phyloP scores from a whole-genome alignment of 2,888 invertebrate genomes.

The Tachina fera region DNA sequence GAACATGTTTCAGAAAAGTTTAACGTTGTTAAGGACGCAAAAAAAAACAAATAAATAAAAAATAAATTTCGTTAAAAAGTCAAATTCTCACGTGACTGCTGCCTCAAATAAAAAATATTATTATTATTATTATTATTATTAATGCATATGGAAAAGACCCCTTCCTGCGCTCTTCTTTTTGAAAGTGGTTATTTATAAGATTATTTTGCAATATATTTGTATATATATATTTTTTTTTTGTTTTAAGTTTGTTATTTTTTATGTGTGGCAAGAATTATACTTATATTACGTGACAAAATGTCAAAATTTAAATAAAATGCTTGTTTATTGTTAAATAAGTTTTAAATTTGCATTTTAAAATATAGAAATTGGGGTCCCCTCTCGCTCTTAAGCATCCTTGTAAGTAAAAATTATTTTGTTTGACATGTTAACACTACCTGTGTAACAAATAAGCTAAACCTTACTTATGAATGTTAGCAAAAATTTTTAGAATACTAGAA shows the following conservation, averaged over 20 bases:
- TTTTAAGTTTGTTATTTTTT: slow-evolving; percentile 11
- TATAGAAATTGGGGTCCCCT: background rate
- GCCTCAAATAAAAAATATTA: slow-evolving; percentile 3
- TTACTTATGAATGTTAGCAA: background rate
- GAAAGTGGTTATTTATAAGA: slow-evolving; percentile 31
- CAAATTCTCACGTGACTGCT: slow-evolving; percentile 59
- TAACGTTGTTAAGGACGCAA: slow-evolving; percentile 29
- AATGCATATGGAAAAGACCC: slow-evolving; percentile 2
- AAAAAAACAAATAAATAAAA: background rate
- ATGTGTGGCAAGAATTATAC: slow-evolving; percentile 13
- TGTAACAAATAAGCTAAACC: background rate
- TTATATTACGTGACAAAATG: slow-evolving; percentile 62
- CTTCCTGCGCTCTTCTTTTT: background rate
- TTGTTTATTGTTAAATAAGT: slow-evolving; percentile 5
- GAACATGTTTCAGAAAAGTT: slow-evolving; percentile 44
- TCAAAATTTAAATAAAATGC: slow-evolving; percentile 39
- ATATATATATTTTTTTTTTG: slow-evolving; percentile 13
- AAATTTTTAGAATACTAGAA: too few relatives aligned
- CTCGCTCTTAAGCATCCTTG: too few relatives aligned
- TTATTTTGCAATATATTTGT: slow-evolving; percentile 23
- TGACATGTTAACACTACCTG: background rate
- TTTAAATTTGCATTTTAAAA: slow-evolving; percentile 3
- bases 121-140: slow-evolving; percentile 14
- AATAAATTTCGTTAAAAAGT: slow-evolving; percentile 28
- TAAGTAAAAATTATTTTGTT: background rate